Evolutionary conservation across 2,888 invertebrate species (phyloP), one percentile per base, ranked within the genome.

Genomic region (Sialis lutaria): DNA sequence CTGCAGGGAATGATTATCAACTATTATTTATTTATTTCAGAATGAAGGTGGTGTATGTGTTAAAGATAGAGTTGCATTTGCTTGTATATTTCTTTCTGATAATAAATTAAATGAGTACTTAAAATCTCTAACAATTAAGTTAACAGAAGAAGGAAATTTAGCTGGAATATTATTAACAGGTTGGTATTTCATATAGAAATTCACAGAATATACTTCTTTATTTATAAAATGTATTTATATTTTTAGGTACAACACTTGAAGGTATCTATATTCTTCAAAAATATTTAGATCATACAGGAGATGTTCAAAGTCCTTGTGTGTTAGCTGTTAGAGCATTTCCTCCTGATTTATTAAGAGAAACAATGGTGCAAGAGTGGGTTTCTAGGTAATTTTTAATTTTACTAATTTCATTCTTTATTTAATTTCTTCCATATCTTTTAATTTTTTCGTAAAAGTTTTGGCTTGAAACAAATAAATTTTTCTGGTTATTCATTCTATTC

Each of bases 51-150:
- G 80, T 42, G 80, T 95, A 67, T 79, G 84, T 0, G 78, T 95
- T 6, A 82, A 84, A 53, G 92, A 92, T 67, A 74, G 88, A 56
- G 80, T 92, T 45, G 91, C 90, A n/a, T 90, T 92, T 67, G 90
- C 91, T 13, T 82, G 88, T 59, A 79, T 81, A 59, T 92, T 82
- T 68, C 69, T 92, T 31, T 76, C 87, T 1, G 93, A 95, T 67
- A 68, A 68, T 12, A 77, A 83, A 65, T 69, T 95, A 51, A 69
- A 75, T 49, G 86, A 87, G 40, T 93, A 83, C 67, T 70, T 93
- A 44, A 77, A 79, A 51, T 72, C 72, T 53, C 72, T 87, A 46
- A 76, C 79, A 41, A 74, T 74, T 52, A 74, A 75, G 54, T 72
- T 91, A 53, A 78, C 78, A 31, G 78, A 78, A 50, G 76, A 75